These are phyloP conservation scores for Malurus elegans DNA, from an alignment of 2,113 vertebrate species.

Conservation along the genomic window DNA sequence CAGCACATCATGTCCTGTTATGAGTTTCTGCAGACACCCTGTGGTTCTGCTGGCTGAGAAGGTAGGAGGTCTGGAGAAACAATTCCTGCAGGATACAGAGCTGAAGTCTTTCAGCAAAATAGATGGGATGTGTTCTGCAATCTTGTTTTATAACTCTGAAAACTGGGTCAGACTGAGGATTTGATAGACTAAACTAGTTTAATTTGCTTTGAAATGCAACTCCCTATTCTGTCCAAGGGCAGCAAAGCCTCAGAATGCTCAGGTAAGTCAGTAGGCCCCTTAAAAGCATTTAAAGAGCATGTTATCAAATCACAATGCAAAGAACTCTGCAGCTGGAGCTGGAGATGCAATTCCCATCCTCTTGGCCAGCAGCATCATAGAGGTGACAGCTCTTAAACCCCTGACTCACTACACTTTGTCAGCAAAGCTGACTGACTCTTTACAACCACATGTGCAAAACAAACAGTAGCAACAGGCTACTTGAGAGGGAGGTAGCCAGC, in stretches of 20 bases:
- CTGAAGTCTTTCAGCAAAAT: background rate
- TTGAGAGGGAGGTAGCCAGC: background rate
- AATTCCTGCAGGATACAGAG: background rate
- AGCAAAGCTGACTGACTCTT: background rate
- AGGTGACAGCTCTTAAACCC: background rate
- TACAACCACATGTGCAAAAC: background rate
- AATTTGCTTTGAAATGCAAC: background rate
- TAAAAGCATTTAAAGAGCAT: background rate
- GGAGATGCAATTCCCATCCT: background rate
- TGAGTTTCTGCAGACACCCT: background rate
- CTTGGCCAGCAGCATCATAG: background rate
- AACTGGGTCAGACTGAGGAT: background rate
- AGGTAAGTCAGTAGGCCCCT: background rate
- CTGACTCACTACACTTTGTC: background rate
- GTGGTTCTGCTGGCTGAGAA: background rate
- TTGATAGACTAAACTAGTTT: background rate
- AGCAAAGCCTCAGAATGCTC: background rate
- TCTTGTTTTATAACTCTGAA: background rate
- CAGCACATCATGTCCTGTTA: background rate
- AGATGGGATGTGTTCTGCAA: background rate
- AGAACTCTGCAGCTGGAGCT: background rate
- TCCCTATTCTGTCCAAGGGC: background rate
- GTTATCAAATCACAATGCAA: background rate
- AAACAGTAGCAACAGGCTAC: background rate
- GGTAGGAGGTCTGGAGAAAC: background rate